These are phyloP conservation scores for Mionectes macconnelli DNA, from an alignment of 2,113 vertebrate genomes.

Conservation along the genomic window DNA sequence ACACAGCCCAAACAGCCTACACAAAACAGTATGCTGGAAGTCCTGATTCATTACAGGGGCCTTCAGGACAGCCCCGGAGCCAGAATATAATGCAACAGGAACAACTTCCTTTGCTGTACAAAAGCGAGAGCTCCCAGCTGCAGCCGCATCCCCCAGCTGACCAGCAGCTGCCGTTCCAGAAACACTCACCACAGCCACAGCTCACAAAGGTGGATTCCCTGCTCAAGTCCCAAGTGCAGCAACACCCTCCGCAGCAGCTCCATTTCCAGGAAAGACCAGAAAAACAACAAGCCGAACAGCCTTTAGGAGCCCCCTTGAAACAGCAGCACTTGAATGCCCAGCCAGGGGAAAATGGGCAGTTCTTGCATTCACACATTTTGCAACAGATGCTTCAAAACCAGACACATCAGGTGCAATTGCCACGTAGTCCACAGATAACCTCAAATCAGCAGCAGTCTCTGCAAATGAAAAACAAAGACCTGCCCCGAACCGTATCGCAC, in stretches of 20 bases:
- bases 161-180: slow-evolving; percentile 75
- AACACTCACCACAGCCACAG: slow-evolving; percentile 44
- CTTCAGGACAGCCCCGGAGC: slow-evolving; percentile 60
- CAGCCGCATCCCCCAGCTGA: slow-evolving; percentile 72
- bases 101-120: slow-evolving; percentile 56
- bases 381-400: slow-evolving; percentile 77
- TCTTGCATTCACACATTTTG: slow-evolving; percentile 74
- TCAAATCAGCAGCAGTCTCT: slow-evolving; percentile 62
- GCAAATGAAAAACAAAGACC: slow-evolving; percentile 65
- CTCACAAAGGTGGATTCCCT: slow-evolving; percentile 50
- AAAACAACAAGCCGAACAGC: slow-evolving; percentile 58
- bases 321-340: slow-evolving; percentile 80
- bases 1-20: slow-evolving; percentile 64
- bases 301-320: slow-evolving; percentile 68
- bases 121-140: slow-evolving; percentile 44
- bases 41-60: slow-evolving; percentile 62
- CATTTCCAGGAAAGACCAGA: slow-evolving; percentile 64
- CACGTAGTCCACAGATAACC: slow-evolving; percentile 66
- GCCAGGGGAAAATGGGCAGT: slow-evolving; percentile 73
- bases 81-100: slow-evolving; percentile 71
- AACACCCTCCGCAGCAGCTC: slow-evolving; percentile 65
- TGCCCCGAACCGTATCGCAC: slow-evolving; percentile 16
- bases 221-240: slow-evolving; percentile 63
- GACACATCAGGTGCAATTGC: slow-evolving; percentile 70
- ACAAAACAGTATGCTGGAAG: slow-evolving; percentile 78